Evolutionary conservation across 2,113 vertebrate species (phyloP).

Genomic region (Paramormyrops kingsleyae): DNA sequence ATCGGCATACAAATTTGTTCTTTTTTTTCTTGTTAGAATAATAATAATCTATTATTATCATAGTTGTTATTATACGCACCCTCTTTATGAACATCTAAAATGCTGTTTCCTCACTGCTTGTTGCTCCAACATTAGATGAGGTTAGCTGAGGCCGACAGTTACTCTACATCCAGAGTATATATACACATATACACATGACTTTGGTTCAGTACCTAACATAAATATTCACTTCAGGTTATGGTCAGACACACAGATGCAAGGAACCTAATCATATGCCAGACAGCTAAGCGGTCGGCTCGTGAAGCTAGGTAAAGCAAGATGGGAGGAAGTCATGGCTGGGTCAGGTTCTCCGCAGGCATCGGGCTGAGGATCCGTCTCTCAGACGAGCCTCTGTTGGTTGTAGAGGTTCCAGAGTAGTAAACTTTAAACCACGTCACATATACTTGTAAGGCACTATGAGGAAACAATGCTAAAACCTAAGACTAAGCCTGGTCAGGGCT

Average conservation of each 20-base stretch:
- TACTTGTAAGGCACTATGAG: conserved; percentile 98
- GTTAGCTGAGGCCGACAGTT: conserved; percentile 34
- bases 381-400: conserved; percentile 53
- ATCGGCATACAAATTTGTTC: background rate
- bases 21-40: background rate
- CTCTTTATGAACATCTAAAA: background rate
- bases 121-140: background rate
- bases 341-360: conserved; percentile 18
- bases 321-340: conserved; percentile 41
- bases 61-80: background rate
- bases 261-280: conserved; percentile 55
- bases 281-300: conserved; percentile 42
- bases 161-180: conserved; percentile 40
- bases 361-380: conserved; percentile 42
- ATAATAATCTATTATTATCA: background rate
- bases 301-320: conserved; percentile 42
- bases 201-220: conserved; percentile 61
- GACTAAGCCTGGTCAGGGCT: conserved; percentile 40
- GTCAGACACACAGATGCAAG: background rate
- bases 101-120: background rate
- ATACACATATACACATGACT: conserved; percentile 51
- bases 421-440: conserved; percentile 58
- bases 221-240: conserved; percentile 8
- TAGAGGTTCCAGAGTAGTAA: conserved; percentile 75
- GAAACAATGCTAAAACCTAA: conserved; percentile 79